Conservation (phyloP, 2,797 vertebrate species). For the Brachyrhaphis roseni region DNA sequence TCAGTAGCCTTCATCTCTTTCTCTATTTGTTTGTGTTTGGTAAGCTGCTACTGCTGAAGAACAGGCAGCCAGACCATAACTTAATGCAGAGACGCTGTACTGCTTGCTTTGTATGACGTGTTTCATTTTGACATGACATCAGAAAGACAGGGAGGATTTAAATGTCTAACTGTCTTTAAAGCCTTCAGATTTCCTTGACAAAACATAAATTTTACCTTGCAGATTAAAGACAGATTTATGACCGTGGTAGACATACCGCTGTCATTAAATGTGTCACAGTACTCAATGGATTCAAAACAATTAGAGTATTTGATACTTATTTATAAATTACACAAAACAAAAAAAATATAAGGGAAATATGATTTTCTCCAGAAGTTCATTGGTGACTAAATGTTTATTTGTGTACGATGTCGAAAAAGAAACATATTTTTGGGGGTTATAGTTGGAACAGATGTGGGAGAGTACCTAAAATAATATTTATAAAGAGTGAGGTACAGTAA, state of each 20-base stretch:
- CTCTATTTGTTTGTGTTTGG: background rate
- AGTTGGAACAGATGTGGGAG: slow-evolving; percentile 19
- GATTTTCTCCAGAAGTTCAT: background rate
- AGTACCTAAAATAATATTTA: slow-evolving; percentile 32
- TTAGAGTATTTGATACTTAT: background rate
- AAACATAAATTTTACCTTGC: background rate
- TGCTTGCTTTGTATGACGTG: background rate
- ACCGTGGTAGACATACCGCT: background rate
- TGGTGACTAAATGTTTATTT: background rate
- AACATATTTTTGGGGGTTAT: slow-evolving; percentile 10
- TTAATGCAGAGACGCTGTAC: background rate
- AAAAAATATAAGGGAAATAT: background rate
- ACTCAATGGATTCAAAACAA: background rate
- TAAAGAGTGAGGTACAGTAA: slow-evolving; percentile 41
- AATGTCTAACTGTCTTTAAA: background rate
- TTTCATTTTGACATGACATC: background rate
- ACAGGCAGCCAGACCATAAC: no score
- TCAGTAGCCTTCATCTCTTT: background rate
- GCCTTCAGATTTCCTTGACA: background rate
- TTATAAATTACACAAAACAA: background rate
- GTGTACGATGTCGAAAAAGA: slow-evolving; percentile 5
- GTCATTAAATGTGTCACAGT: background rate
- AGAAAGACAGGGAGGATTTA: background rate
- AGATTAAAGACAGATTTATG: background rate
- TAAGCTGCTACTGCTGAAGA: background rate